Conservation (phyloP, 2,113 vertebrate genomes). For the Syngnathus scovelli region DNA sequence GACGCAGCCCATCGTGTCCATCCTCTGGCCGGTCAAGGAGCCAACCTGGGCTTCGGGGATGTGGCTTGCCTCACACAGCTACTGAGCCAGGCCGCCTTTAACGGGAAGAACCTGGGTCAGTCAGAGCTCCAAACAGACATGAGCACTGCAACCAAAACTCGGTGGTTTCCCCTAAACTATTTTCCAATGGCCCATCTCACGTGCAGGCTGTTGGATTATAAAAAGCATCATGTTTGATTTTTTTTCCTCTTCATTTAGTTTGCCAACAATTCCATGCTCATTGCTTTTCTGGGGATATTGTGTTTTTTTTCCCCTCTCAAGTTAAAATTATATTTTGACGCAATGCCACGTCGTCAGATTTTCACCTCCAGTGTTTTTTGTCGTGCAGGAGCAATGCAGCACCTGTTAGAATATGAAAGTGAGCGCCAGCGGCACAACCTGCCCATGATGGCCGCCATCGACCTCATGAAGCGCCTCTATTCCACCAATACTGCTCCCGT, state of each 20-base stretch:
- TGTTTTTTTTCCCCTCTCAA: constrained; percentile 23
- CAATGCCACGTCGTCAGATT: constrained; percentile 16
- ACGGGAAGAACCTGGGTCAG: constrained; percentile 92
- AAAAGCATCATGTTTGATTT: constrained; percentile 50
- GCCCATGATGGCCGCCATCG: constrained; percentile 83
- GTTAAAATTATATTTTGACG: constrained; percentile 26
- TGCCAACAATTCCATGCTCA: constrained; percentile 30
- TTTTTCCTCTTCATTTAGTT: constrained; percentile 4
- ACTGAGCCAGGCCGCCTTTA: constrained; percentile 87
- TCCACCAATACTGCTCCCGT: constrained; percentile 77
- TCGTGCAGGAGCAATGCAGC: constrained; percentile 81
- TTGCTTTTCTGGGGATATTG: constrained; percentile 30
- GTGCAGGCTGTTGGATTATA: constrained; percentile 40
- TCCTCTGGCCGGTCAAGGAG: constrained; percentile 94
- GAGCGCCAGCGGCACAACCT: constrained; percentile 90
- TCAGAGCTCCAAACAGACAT: constrained; percentile 43
- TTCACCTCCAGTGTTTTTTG: constrained; percentile 12
- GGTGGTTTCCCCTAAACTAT: constrained; percentile 49
- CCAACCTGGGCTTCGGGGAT: constrained; percentile 96
- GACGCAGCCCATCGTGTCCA: constrained; percentile 96
- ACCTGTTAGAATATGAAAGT: constrained; percentile 86
- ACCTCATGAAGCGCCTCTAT: constrained; percentile 88
- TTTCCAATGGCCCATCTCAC: constrained; percentile 50
- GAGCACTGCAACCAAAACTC: constrained; percentile 21
- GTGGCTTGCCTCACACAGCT: constrained; percentile 79